Percentiles rank a stretch among this genome's conserved stretches.
phyloP scores from a whole-genome alignment of 37 sponge, comb jelly and placozoan genomes.

The Petrosia ficiformis region DNA sequence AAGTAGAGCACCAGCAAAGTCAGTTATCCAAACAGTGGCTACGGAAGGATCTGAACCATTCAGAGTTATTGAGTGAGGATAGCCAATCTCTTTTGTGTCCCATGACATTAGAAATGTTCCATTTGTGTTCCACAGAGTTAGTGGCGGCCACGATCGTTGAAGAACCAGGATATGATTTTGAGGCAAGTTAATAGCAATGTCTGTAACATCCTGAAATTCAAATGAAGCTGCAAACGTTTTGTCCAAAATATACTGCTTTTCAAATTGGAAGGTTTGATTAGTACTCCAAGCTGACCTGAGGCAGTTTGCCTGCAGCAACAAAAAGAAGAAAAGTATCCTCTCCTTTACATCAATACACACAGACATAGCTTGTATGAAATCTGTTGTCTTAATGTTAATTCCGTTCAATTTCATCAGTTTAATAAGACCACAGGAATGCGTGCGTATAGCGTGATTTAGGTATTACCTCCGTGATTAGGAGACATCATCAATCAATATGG shows the following conservation, averaged over 20 bases:
- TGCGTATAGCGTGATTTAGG: no score
- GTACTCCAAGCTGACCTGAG: no score
- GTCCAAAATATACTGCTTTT: constrained; percentile 18
- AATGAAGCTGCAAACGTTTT: constrained; percentile 13
- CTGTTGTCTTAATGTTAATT: no score
- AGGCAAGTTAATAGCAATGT: constrained; percentile 8
- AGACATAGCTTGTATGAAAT: no score
- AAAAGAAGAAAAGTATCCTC: no score
- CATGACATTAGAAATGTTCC: constrained; percentile 25
- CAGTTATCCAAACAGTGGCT: constrained; percentile 44
- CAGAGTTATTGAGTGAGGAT: constrained; percentile 35
- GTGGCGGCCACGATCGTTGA: constrained; percentile 16
- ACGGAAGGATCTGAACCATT: constrained; percentile 2
- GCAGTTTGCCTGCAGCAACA: no score
- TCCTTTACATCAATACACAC: no score
- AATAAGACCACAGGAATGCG: no score
- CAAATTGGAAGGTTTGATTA: no score
- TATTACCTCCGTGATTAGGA: no score
- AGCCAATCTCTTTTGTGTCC: constrained; percentile 20
- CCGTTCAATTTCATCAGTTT: no score
- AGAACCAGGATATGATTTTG: constrained; percentile 20
- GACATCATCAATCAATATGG: no score
- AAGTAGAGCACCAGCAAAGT: constrained; percentile 25
- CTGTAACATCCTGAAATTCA: constrained; percentile 30
- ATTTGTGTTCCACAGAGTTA: constrained; percentile 20